Evolutionary conservation across 2,888 invertebrate genomes (phyloP), one percentile per base, ranked within the genome.

Genomic region (Cryptus armator): DNA sequence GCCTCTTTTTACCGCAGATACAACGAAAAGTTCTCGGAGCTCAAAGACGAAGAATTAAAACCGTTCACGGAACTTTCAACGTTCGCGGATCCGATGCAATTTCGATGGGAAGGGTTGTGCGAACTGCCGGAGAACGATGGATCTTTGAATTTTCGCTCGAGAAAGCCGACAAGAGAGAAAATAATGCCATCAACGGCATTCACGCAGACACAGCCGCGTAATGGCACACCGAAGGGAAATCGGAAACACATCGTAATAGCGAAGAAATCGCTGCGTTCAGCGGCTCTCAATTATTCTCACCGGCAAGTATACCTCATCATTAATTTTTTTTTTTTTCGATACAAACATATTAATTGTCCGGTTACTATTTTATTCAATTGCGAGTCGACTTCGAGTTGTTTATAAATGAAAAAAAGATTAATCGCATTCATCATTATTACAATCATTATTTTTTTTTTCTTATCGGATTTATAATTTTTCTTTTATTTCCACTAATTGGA

Each of bases 211-310:
- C 24, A 10, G 12, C 10, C 24, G 66, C 19, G n/a, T 10, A 53
- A 44, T 46, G 24, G n/a, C 56, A 46, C 16, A 10, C 56, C 16
- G 44, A 19, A 51, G 16, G 32, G 16, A 32, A 29, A 51, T 67
- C 53, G 16, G n/a, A 56, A 77, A 29, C 6, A 67, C 29, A 10
- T 76, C 43, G 5, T 37, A 44, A 67, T 16, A 12, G 2, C 67
- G 67, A 46, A 24, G 3, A 9, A 44, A 46, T 67, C 19, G 24
- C 19, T 16, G 51, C 51, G 10, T 9, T 56, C 10, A 24, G 1
- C 10, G 12, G 19, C 24, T 14, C 56, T 56, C 24, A 9, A 19
- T 56, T 56, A 19, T 56, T 19, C 24, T 56, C 56, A 24, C 3
- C 16, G 56, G 56, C 56, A 56, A 56, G 56, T 19, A 4, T 56